These are phyloP conservation scores for Dysmachus trigonus DNA, from an alignment of 2,888 invertebrate species.

Conservation along the genomic window DNA sequence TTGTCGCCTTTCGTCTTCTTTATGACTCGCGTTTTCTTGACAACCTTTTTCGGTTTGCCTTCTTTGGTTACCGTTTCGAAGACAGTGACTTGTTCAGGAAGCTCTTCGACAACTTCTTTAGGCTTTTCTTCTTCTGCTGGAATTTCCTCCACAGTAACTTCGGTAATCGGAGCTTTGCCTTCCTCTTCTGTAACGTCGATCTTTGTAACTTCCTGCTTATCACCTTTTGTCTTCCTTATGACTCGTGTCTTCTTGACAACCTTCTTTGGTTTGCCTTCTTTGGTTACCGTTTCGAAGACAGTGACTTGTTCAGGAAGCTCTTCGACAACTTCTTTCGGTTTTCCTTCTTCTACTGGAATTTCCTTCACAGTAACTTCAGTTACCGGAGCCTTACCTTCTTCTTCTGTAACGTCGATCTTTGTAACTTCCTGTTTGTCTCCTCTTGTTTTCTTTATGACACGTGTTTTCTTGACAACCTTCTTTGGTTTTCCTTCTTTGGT, in stretches of 20 bases:
- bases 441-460: constrained; percentile 38
- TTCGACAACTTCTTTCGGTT: constrained; percentile 41
- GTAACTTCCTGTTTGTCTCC: constrained; percentile 57
- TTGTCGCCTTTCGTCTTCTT: constrained; percentile 59
- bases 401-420: constrained; percentile 60
- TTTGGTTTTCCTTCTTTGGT: constrained; percentile 50
- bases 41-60: constrained; percentile 54
- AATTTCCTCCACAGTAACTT: constrained; percentile 56
- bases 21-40: constrained; percentile 57
- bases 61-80: constrained; percentile 52
- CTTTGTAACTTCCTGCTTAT: constrained; percentile 59
- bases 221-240: constrained; percentile 56
- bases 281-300: constrained; percentile 49
- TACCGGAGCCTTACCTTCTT: constrained; percentile 61
- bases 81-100: constrained; percentile 58
- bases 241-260: constrained; percentile 54
- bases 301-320: constrained; percentile 57
- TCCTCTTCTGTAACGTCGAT: constrained; percentile 57
- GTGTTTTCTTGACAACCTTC: constrained; percentile 50
- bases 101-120: constrained; percentile 9
- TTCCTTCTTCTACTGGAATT: constrained; percentile 53
- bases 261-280: constrained; percentile 55
- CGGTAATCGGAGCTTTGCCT: constrained; percentile 56
- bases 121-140: constrained; percentile 53
- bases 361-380: constrained; percentile 59